Percentiles rank a stretch among this genome's conserved stretches.
These are phyloP conservation scores for Lycaon pictus DNA, from an alignment of 2,113 vertebrate species.

Conservation along the genomic window DNA sequence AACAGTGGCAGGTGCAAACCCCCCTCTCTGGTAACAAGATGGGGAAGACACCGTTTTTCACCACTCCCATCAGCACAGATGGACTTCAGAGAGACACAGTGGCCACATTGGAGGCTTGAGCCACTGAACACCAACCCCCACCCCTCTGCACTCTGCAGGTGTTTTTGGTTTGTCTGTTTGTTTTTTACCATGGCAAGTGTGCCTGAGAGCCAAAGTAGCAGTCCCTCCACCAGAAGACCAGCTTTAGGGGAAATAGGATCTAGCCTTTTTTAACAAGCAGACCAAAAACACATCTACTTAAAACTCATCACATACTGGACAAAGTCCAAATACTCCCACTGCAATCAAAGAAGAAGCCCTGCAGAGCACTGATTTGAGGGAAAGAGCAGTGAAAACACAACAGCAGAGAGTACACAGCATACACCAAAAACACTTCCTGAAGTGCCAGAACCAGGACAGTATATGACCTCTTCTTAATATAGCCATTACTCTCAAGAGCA, in stretches of 20 bases:
- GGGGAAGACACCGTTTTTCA: background rate
- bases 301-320: background rate
- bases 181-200: background rate
- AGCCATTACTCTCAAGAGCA: background rate
- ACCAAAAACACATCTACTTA: background rate
- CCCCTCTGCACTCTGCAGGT: background rate
- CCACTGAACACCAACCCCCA: background rate
- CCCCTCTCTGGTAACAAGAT: background rate
- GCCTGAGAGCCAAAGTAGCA: background rate
- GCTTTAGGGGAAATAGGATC: background rate
- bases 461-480: background rate
- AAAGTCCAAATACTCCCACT: background rate
- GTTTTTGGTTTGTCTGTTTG: too few relatives aligned
- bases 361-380: background rate
- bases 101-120: background rate
- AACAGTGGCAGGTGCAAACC: background rate
- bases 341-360: background rate
- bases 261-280: background rate
- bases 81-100: background rate
- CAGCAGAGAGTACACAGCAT: background rate
- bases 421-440: background rate
- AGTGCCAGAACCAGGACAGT: background rate
- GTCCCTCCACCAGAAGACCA: background rate
- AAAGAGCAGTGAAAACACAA: background rate
- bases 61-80: background rate